Base-by-base conservation (phyloP, 2,113 vertebrate species). In the Archilochus colubris region DNA sequence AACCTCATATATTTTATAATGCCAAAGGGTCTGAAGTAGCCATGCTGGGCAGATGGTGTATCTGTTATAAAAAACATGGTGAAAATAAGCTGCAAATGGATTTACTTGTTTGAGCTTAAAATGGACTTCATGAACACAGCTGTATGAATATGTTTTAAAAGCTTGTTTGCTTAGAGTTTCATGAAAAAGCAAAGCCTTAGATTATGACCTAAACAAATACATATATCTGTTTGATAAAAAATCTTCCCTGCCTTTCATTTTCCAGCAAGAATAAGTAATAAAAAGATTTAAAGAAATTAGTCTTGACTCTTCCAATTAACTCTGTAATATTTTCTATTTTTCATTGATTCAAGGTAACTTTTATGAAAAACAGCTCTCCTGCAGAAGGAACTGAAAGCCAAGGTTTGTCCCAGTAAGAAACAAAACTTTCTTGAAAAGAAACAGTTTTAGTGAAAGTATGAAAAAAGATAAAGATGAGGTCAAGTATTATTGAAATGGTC, bases 1-100 rank as follows among this genome's bases (percentile, higher is more conserved):
- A 40, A 85, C n/a, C 27, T 94, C 67, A 31, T 69, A 62, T 64
- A 86, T 88, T 82, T 89, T 48, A 82, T 54, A 88, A 91, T 84
- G 62, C 59, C 77, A 86, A 76, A 73, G n/a, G 24, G 9, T 85
- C 58, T 82, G 44, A 89, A 97, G 50, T 9, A 92, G 18, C 58
- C 15, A 50, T 76, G n/a, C 68, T 61, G 51, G 70, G 53, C 46
- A 38, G 21, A 58, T 46, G 14, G n/a, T 36, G 6, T 8, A 48
- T 33, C 50, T 76, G 10, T 82, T 69, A 69, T 58, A 79, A 80
- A 64, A 10, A 88, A 57, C 22, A 62, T 43, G 6, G 11, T 70
- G 21, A 86, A 90, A 90, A 77, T 23, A 77, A 59, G 43, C 20
- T 83, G 22, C 24, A 48, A 57, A 76, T 36, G 4, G 46, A 50